phyloP scores from a whole-genome alignment of 2,797 vertebrate species.

The Eulemur rubriventer region DNA sequence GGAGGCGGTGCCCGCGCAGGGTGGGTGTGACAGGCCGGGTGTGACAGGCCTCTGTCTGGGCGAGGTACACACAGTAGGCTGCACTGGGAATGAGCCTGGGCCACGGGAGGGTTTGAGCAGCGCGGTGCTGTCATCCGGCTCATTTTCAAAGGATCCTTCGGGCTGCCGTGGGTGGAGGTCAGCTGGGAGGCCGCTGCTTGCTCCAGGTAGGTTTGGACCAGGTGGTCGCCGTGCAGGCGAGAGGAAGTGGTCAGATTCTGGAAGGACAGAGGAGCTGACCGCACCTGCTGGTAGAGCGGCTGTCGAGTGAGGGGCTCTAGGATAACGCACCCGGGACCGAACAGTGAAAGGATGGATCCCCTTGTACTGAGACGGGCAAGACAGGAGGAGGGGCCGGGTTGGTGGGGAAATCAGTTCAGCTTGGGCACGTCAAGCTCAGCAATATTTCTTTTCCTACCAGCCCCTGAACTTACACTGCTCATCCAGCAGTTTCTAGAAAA shows the following conservation, averaged over 20 bases:
- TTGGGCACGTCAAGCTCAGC: too few species aligned
- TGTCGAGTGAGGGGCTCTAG: accelerated
- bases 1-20: not conserved
- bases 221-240: not conserved
- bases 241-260: not conserved
- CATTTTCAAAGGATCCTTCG: not conserved
- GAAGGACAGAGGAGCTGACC: accelerated
- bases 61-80: accelerated
- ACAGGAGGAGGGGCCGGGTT: not conserved
- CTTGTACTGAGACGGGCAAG: not conserved
- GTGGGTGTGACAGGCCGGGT: not conserved
- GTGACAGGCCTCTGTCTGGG: not conserved
- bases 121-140: not conserved
- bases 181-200: accelerated
- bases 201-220: not conserved
- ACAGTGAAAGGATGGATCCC: not conserved
- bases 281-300: not conserved
- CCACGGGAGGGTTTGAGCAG: too few species aligned
- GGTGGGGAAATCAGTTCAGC: not conserved
- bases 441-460: not conserved
- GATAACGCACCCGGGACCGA: accelerated
- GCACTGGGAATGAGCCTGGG: not conserved
- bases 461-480: not conserved
- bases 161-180: not conserved
- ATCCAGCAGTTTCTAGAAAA: not conserved